Percentiles rank a stretch among this genome's conserved stretches.
These are phyloP conservation scores for Tethya wilhelma DNA, from an alignment of 37 sponge, comb jelly and placozoan species.

Conservation along the genomic window DNA sequence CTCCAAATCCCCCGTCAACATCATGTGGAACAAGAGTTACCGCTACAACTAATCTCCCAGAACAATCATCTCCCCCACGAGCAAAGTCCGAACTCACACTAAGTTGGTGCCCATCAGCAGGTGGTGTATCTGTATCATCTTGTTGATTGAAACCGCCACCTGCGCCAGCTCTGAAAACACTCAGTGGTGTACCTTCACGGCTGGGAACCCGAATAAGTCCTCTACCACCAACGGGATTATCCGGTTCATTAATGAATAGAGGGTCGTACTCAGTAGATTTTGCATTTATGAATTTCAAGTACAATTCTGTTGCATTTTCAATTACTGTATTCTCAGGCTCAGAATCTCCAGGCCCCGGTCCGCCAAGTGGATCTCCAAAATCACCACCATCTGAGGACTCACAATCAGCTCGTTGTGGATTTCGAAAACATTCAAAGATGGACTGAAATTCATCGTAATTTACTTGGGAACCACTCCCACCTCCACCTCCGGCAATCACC, in stretches of 20 bases:
- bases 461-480: conserved; percentile 27
- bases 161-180: not conserved
- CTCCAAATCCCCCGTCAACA: conserved; percentile 61
- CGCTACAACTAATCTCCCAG: no score
- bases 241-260: not conserved
- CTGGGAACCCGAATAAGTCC: not conserved
- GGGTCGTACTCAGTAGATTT: not conserved
- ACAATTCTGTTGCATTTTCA: no score
- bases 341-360: no score
- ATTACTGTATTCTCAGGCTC: no score
- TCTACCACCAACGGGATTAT: not conserved
- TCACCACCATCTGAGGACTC: no score
- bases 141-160: not conserved
- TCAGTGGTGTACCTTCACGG: not conserved
- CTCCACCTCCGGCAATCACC: conserved; percentile 54
- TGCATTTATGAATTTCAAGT: no score
- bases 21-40: no score
- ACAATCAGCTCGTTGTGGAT: no score
- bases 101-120: conserved; percentile 5
- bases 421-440: no score
- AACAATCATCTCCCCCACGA: conserved; percentile 34
- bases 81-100: conserved; percentile 25
- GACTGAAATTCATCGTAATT: no score
- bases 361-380: no score
- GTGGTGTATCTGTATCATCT: not conserved